Base-by-base conservation (phyloP, 35 echinoderm and acorn worm species). In the Holothuria glaberrima region DNA sequence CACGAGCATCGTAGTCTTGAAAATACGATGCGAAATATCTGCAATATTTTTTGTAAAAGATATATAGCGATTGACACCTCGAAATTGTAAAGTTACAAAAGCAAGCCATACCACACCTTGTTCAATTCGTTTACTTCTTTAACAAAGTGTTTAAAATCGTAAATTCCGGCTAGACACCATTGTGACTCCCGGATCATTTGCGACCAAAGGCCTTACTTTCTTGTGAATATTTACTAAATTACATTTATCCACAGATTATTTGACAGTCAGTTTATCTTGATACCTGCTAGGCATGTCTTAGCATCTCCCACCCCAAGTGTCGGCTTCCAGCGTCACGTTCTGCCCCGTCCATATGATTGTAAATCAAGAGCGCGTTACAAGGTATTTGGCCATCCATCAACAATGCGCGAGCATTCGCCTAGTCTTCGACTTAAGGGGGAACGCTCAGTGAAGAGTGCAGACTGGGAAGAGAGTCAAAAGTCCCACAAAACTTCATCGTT, bases 341-440 rank as follows among this genome's bases (percentile, higher is more conserved):
- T 18, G 13, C 57, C 46, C 80, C 31, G 80, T 59, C 80, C 33
- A 84, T 38, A 63, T 63, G 46, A 63, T 25, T 30, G 80, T 84
- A 84, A 84, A 84, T 84, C 80, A 84, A 56, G 54, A 61, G 59
- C 57, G 57, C 59, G 54, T 84, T 84, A 84, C 80, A 57, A 84
- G 80, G 80, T 84, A 84, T 84, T 84, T 84, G 54, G 56, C 80
- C 57, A 84, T 84, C 80, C 80, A 84, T 84, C 80, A 78, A 78
- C 74, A 41, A 25, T 25, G 21, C 74, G 38, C 74, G 21, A 78
- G 25, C 74, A 41, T 48, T 50, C 74, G 74, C 12, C 44, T 78
- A 50, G 74, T 48, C 74, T 35, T 48, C 74, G 21, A 22, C 9
- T n/a, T 48, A 78, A 78, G 74, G 74, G 38, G 74, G 74, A 78